Conservation (phyloP, 2,113 vertebrate species). For the Ammodytes dubius region DNA sequence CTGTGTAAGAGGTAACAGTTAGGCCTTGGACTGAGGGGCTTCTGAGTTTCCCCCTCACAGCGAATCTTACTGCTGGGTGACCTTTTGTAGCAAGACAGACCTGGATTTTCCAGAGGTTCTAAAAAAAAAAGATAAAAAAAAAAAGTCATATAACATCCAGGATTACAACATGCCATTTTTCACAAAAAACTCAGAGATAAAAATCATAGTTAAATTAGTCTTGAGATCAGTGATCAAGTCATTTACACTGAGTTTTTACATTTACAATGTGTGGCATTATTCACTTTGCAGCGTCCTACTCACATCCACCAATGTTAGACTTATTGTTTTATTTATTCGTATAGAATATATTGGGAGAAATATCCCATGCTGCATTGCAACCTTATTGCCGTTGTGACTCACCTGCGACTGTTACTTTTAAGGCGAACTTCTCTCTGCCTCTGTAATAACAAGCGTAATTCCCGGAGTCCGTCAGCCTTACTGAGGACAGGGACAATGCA, state of each 20-base stretch:
- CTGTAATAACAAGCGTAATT: constrained; percentile 79
- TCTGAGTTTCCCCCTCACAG: constrained; percentile 77
- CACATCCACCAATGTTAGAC: neutral
- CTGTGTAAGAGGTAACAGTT: constrained; percentile 73
- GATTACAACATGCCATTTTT: neutral
- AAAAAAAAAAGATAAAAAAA: neutral
- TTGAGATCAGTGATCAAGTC: neutral
- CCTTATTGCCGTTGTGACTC: constrained; percentile 27
- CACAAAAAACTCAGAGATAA: neutral
- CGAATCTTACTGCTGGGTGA: constrained; percentile 82
- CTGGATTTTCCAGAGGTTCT: constrained; percentile 78
- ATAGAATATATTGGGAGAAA: neutral
- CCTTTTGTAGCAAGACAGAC: constrained; percentile 79
- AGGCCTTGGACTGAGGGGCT: constrained; percentile 20
- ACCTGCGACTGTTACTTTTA: constrained; percentile 78
- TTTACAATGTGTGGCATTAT: neutral
- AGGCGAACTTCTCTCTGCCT: constrained; percentile 63
- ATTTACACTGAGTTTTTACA: neutral
- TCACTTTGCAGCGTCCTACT: neutral
- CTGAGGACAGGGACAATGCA: constrained; percentile 61
- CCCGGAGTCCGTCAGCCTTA: constrained; percentile 68
- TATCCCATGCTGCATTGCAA: neutral
- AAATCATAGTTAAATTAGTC: too few relatives aligned
- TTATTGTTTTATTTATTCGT: neutral
- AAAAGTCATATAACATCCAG: neutral